These are phyloP conservation scores for Gambusia yucatana DNA, from an alignment of 2,797 vertebrate species.

Conservation along the genomic window DNA sequence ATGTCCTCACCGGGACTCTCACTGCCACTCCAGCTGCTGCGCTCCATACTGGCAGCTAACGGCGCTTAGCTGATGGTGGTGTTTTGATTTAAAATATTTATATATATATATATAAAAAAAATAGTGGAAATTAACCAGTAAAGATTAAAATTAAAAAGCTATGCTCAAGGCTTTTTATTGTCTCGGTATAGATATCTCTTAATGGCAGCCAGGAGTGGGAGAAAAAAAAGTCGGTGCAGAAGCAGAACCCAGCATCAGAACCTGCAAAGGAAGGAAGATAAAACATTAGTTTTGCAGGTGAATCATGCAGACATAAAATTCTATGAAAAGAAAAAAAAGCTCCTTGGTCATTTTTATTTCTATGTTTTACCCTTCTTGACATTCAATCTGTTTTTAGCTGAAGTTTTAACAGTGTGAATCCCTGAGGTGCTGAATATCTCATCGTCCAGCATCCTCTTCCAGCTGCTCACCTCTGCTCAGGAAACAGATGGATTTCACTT, in stretches of 20 bases:
- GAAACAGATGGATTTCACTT: neutral
- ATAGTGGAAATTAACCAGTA: constrained; percentile 16
- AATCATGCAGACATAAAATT: neutral
- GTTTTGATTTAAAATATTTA: neutral
- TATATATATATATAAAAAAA: neutral
- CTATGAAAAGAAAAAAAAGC: neutral
- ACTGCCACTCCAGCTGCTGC: constrained; percentile 98
- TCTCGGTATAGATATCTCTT: neutral
- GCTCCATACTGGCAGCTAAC: constrained; percentile 89
- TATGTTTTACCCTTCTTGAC: neutral
- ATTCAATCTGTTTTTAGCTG: neutral
- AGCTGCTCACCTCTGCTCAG: neutral
- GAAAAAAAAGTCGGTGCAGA: constrained; percentile 7
- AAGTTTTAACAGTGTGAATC: neutral
- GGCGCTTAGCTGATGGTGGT: constrained; percentile 26
- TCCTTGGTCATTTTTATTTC: neutral
- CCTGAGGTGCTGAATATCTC: neutral
- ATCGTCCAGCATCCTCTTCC: neutral
- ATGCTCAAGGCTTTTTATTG: constrained; percentile 20
- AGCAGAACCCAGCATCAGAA: constrained; percentile 21
- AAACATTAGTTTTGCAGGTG: neutral
- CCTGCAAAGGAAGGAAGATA: constrained; percentile 38
- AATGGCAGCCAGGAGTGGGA: constrained; percentile 2
- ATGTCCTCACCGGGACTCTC: constrained; percentile 96
- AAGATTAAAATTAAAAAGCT: constrained; percentile 1